These are phyloP conservation scores for Danionella cerebrum DNA, from an alignment of 2,113 vertebrate species.

Conservation along the genomic window DNA sequence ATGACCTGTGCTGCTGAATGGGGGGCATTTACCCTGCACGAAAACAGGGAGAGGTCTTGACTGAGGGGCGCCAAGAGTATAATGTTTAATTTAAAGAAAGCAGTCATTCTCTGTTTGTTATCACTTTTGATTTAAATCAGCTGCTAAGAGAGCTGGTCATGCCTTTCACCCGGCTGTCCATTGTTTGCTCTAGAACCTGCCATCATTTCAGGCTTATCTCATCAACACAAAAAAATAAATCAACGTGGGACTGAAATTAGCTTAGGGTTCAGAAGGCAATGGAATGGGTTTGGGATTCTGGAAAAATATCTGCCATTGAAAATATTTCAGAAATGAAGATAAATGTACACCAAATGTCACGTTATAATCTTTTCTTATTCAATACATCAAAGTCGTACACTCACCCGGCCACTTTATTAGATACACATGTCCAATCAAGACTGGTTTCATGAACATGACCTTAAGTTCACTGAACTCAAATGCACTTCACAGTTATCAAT, in stretches of 20 bases:
- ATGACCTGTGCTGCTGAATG: conserved; percentile 56
- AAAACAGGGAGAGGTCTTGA: conserved; percentile 53
- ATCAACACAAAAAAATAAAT: not conserved
- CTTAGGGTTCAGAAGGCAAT: not conserved
- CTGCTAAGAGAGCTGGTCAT: conserved; percentile 31
- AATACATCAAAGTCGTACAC: too few relatives aligned
- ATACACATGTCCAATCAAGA: too few relatives aligned
- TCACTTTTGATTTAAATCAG: conserved; percentile 49
- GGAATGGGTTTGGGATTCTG: not conserved
- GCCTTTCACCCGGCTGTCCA: conserved; percentile 29
- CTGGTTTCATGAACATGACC: too few relatives aligned
- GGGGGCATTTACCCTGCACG: conserved; percentile 56
- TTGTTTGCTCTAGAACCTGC: not conserved
- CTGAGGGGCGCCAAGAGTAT: conserved; percentile 39
- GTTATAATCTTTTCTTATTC: too few relatives aligned
- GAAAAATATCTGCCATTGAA: too few relatives aligned
- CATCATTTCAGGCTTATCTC: not conserved
- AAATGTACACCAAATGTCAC: too few relatives aligned
- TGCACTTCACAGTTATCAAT: too few relatives aligned
- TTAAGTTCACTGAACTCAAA: too few relatives aligned
- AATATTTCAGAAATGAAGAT: too few relatives aligned
- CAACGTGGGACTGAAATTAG: too few relatives aligned
- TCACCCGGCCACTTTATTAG: too few relatives aligned
- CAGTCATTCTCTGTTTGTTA: conserved; percentile 48
- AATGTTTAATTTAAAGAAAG: conserved; percentile 56